A percentile compares a stretch with the other conserved stretches of the same genome.
phyloP scores from a whole-genome alignment of 2,113 vertebrate genomes.

The Gorilla gorilla region DNA sequence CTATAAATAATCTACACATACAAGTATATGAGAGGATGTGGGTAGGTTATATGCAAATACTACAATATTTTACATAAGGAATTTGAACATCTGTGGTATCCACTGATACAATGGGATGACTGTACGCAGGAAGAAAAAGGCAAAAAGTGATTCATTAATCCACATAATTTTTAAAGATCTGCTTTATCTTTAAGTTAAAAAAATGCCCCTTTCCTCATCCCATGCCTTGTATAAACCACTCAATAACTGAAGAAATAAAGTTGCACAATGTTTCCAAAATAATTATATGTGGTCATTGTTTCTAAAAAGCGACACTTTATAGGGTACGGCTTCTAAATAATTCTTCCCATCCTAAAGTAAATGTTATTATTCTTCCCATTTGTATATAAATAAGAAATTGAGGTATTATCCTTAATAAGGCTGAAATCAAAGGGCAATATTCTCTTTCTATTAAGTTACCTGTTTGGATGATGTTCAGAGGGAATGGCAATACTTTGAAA shows the following conservation, averaged over 20 bases:
- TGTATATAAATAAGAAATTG: neutral
- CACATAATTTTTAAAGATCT: neutral
- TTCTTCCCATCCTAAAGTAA: neutral
- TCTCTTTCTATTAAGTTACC: neutral
- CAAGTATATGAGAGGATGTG: neutral
- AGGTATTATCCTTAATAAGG: neutral
- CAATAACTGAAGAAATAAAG: neutral
- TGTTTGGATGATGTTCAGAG: neutral
- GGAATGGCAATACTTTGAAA: neutral
- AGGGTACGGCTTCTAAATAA: neutral
- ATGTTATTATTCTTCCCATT: neutral
- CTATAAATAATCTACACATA: neutral
- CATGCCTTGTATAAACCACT: neutral
- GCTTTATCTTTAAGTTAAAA: constrained; percentile 11
- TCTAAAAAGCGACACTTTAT: neutral
- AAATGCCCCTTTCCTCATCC: neutral
- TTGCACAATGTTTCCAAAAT: neutral
- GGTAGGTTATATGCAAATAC: neutral
- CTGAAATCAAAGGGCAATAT: neutral
- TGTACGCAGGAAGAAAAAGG: neutral
- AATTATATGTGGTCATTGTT: neutral
- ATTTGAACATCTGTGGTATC: neutral
- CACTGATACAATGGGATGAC: neutral
- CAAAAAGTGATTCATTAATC: neutral
- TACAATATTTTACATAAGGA: neutral